Percentiles rank a stretch among this genome's conserved stretches.
phyloP scores from a whole-genome alignment of 2,113 vertebrate genomes.

The Mystacornis crossleyi region DNA sequence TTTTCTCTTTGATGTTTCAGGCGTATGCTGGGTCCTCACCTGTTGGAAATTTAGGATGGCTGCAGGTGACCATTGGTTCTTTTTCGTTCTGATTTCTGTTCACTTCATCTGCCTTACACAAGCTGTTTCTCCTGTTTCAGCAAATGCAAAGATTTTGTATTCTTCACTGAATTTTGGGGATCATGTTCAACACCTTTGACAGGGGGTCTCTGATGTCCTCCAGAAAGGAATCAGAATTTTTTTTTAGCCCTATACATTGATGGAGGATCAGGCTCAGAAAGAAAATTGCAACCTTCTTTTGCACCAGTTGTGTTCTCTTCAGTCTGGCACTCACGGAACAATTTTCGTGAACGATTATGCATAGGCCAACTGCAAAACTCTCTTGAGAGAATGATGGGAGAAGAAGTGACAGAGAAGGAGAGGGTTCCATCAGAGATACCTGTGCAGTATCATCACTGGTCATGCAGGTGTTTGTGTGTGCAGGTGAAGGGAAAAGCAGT shows the following conservation, averaged over 20 bases:
- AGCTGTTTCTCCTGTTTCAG: not conserved
- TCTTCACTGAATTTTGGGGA: not conserved
- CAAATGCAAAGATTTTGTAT: not conserved
- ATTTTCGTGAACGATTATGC: not conserved
- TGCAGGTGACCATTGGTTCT: not conserved
- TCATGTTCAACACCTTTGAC: accelerated
- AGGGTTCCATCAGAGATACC: not conserved
- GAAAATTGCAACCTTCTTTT: not conserved
- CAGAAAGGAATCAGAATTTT: not conserved
- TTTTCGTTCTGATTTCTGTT: not conserved
- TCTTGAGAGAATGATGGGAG: not conserved
- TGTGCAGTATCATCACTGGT: not conserved
- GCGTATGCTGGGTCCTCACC: not conserved
- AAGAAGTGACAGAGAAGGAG: not conserved
- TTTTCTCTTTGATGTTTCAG: not conserved
- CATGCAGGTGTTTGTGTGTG: not conserved
- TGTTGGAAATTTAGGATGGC: not conserved
- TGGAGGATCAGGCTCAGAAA: not conserved
- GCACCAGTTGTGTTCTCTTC: not conserved
- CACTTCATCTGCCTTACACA: not conserved
- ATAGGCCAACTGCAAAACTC: not conserved
- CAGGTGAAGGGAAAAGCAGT: not conserved
- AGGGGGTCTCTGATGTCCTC: not conserved
- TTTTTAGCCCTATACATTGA: not conserved
- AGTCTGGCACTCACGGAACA: not conserved